A percentile compares a stretch with the other conserved stretches of the same genome.
Evolutionary conservation across 30 jellyfish, hydroid and myxozoan species (phyloP).

Genomic region (Pelagia noctiluca): DNA sequence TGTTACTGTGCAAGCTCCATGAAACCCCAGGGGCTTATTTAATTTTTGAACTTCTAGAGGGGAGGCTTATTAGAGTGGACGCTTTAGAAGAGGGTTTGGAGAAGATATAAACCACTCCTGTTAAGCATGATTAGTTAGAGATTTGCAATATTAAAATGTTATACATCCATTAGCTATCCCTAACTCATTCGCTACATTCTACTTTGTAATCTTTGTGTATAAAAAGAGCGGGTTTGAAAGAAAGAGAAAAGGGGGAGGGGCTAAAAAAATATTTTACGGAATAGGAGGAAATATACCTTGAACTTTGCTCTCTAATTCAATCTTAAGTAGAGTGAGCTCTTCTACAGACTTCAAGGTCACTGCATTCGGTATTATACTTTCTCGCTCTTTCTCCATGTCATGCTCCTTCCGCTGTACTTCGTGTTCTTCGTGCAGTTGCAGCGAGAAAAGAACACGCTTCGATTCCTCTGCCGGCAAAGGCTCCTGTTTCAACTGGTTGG

Average conservation of each 20-base stretch:
- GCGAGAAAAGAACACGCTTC: conserved; percentile 62
- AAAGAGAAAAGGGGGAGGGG: too few species aligned
- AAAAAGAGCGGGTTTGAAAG: background rate
- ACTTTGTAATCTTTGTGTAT: too few species aligned
- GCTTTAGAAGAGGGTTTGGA: too few species aligned
- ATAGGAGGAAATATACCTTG: conserved; percentile 46
- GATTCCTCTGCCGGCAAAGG: conserved; percentile 87
- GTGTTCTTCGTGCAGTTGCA: conserved; percentile 76
- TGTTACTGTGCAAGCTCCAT: too few species aligned
- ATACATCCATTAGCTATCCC: too few species aligned
- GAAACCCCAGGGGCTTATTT: too few species aligned
- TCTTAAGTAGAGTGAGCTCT: conserved; percentile 40
- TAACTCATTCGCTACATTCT: too few species aligned
- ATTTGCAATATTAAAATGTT: too few species aligned
- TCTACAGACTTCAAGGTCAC: conserved; percentile 39
- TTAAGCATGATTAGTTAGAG: too few species aligned
- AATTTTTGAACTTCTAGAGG: too few species aligned
- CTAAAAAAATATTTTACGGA: background rate
- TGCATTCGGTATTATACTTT: conserved; percentile 52
- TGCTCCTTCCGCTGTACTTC: conserved; percentile 67
- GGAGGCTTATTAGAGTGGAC: too few species aligned
- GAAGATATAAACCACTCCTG: too few species aligned
- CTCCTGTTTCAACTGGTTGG: conserved; percentile 46
- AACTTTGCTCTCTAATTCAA: conserved; percentile 62
- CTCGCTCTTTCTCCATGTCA: conserved; percentile 48